Evolutionary conservation across 2,113 vertebrate genomes (phyloP).

Genomic region (Oncorhynchus kisutch): DNA sequence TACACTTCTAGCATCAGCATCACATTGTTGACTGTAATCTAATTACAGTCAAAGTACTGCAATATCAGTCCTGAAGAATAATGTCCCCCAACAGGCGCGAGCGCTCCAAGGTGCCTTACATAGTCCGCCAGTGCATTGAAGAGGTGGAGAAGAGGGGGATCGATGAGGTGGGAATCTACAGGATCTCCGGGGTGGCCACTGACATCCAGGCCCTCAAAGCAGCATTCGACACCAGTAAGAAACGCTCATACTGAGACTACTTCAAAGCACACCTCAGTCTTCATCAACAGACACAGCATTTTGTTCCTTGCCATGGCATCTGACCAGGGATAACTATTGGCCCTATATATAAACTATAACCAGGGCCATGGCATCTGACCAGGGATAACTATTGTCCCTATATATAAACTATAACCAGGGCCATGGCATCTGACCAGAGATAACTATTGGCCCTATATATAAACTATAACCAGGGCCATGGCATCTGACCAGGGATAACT

Average conservation of each 20-base stretch:
- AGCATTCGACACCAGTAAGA: constrained; percentile 94
- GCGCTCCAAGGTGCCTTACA: constrained; percentile 99
- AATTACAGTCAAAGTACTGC: too few relatives aligned
- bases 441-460: too few relatives aligned
- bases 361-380: not conserved
- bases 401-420: too few relatives aligned
- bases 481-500: not conserved
- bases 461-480: too few relatives aligned
- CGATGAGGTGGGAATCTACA: constrained; percentile 97
- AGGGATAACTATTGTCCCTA: too few relatives aligned
- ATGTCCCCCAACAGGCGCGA: constrained; percentile 78
- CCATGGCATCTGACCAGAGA: not conserved
- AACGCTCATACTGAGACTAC: not conserved
- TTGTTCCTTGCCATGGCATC: not conserved
- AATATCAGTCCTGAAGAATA: too few relatives aligned
- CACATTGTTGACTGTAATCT: too few relatives aligned
- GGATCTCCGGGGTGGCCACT: constrained; percentile 96
- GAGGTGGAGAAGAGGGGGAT: constrained; percentile 98
- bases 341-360: too few relatives aligned
- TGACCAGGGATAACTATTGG: too few relatives aligned
- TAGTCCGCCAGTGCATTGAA: constrained; percentile 96
- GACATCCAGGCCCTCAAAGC: constrained; percentile 96
- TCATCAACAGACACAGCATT: too few relatives aligned
- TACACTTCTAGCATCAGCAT: too few relatives aligned
- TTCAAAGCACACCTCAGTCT: too few relatives aligned